Percentiles rank a stretch among this genome's conserved stretches.
phyloP scores from a whole-genome alignment of 2,113 vertebrate species.

The Varanus komodoensis region DNA sequence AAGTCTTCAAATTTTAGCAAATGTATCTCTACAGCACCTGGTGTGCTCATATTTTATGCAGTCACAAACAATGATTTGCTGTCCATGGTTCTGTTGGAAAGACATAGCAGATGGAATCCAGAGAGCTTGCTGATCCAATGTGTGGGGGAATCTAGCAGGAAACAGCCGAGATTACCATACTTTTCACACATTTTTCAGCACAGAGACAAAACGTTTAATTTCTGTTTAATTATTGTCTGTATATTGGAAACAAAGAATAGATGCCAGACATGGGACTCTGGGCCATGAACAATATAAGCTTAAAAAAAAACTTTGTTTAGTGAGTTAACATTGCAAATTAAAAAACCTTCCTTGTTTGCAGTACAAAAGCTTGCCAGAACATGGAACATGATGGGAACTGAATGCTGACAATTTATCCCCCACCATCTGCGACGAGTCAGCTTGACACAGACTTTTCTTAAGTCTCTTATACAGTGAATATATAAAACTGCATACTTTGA shows the following conservation, averaged over 20 bases:
- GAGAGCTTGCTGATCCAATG: not conserved
- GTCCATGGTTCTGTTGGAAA: not conserved
- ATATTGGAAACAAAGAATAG: fast-evolving
- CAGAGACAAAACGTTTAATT: not conserved
- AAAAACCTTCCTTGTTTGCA: not conserved
- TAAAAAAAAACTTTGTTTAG: not conserved
- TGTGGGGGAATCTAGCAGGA: not conserved
- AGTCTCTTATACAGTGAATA: not conserved
- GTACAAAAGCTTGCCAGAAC: not conserved
- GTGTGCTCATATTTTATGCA: not conserved
- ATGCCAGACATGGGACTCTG: not conserved
- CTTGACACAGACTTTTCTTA: not conserved
- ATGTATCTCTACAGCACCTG: not conserved
- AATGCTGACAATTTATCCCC: not conserved
- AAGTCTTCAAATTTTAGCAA: not conserved
- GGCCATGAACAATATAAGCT: not conserved
- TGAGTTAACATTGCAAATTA: not conserved
- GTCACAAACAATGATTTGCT: not conserved
- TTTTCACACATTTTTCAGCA: not conserved
- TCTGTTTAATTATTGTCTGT: conserved; percentile 13
- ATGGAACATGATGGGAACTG: not conserved
- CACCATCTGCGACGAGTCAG: not conserved
- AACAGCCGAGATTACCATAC: not conserved
- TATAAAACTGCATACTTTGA: not conserved
- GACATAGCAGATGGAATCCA: not conserved